Evolutionary conservation across 2,113 vertebrate species (phyloP).

Genomic region (Circaetus cinerascens): DNA sequence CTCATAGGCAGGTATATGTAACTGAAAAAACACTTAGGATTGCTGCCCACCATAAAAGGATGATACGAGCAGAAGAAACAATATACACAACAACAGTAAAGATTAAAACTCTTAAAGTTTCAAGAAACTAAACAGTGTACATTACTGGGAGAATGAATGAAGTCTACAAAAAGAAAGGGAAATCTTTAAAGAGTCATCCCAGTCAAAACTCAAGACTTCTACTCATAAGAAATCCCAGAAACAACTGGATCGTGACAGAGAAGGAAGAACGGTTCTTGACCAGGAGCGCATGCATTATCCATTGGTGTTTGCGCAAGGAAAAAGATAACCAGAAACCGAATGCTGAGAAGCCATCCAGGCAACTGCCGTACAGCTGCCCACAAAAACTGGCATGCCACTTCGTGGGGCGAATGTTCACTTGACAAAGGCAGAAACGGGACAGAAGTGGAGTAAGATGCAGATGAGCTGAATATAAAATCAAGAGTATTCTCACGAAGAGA

Average conservation of each 20-base stretch:
- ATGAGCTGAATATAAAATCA: neutral
- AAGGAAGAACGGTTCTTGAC: neutral
- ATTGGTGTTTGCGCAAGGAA: fast-evolving
- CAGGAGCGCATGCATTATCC: fast-evolving
- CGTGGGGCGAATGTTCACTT: fast-evolving
- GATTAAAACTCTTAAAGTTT: neutral
- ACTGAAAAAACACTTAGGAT: neutral
- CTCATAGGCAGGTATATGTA: fast-evolving
- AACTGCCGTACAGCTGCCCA: neutral
- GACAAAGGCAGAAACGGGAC: neutral
- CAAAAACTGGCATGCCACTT: neutral
- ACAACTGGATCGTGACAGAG: fast-evolving
- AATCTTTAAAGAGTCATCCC: neutral
- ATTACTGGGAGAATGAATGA: neutral
- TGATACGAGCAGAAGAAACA: neutral
- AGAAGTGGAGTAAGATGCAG: neutral
- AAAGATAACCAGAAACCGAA: neutral
- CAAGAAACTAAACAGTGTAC: neutral
- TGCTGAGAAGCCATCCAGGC: neutral
- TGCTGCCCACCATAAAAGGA: neutral
- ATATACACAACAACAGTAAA: neutral
- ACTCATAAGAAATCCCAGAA: neutral
- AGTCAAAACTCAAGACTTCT: neutral
- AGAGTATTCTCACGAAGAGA: neutral
- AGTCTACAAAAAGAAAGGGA: neutral